phyloP scores from a whole-genome alignment of 2,113 vertebrate genomes.

The Hippocampus mohnikei region DNA sequence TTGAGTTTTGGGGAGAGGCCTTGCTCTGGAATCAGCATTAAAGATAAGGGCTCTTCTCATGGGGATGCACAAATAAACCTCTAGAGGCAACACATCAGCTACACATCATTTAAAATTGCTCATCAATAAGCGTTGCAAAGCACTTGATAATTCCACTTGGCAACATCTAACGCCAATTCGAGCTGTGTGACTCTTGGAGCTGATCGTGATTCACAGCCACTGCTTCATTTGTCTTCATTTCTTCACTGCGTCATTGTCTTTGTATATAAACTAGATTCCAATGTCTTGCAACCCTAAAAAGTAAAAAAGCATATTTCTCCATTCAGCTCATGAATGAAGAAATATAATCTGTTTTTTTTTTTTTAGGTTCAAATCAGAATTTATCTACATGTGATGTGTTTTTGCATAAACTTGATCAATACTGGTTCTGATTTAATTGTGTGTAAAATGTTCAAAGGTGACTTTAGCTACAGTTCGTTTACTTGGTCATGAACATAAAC shows the following conservation, averaged over 20 bases:
- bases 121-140: slow-evolving; percentile 22
- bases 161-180: slow-evolving; percentile 4
- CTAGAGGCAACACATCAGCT: slow-evolving; percentile 17
- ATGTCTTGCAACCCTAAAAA: neutral
- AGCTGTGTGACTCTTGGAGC: neutral
- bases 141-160: slow-evolving; percentile 1
- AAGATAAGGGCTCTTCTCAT: slow-evolving; percentile 52
- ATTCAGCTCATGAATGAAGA: neutral
- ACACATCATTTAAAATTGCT: slow-evolving; percentile 28
- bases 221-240: neutral
- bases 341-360: neutral
- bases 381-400: no score
- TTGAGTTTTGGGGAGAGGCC: slow-evolving; percentile 65
- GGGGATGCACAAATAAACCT: slow-evolving; percentile 32
- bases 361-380: no score
- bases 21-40: slow-evolving; percentile 66
- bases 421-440: neutral
- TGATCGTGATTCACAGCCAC: neutral
- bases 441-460: no score
- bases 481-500: no score
- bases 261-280: neutral
- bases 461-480: no score
- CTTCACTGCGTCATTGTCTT: neutral
- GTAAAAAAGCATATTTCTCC: no score
- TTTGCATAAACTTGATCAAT: no score